Evolutionary conservation across 2,113 vertebrate genomes (phyloP), one percentile per base, ranked within the genome.

Genomic region (Rissa tridactyla): DNA sequence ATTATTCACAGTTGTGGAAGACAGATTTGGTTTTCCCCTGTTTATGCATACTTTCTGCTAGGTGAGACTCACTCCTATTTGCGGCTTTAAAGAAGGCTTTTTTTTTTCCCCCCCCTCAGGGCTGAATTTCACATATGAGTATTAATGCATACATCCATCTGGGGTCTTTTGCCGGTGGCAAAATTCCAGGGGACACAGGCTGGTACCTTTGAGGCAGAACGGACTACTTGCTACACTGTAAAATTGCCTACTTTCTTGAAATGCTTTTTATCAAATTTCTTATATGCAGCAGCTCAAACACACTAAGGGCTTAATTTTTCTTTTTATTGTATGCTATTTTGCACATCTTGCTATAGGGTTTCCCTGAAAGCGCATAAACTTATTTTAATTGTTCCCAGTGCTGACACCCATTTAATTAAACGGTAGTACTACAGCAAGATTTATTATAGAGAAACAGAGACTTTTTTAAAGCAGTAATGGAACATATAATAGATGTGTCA

Each of bases 391-490:
- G 95, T 95, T 95, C 97, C 95, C 96, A 92, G 70, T 70, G 91
- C 88, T 95, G 91, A 95, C 84, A 82, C 73, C n/a, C 81, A 87
- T 92, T 96, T 95, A 97, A 97, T 96, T 97, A 96, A 97, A 94
- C 3, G 3, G 62, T 85, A 95, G 81, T 54, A 76, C 78, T 94
- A 85, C 13, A 76, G 69, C 69, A 96, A 92, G 94, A 95, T 94
- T 97, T 94, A 92, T 92, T 89, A 73, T 27, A 94, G 54, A 87
- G 86, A 91, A 96, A 69, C 34, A 54, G 47, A 83, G 82, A 82
- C 54, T 91, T 92, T 88, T 91, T 85, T 17, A 80, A 94, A 85
- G 81, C 84, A 72, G 91, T 86, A 94, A 97, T 32, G 2, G 73
- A 94, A 97, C 95, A 92, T 91, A 51, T 91, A 95, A 95, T 94